These are phyloP conservation scores for Eupelmus urozonus DNA, from an alignment of 2,888 invertebrate species.

Conservation along the genomic window DNA sequence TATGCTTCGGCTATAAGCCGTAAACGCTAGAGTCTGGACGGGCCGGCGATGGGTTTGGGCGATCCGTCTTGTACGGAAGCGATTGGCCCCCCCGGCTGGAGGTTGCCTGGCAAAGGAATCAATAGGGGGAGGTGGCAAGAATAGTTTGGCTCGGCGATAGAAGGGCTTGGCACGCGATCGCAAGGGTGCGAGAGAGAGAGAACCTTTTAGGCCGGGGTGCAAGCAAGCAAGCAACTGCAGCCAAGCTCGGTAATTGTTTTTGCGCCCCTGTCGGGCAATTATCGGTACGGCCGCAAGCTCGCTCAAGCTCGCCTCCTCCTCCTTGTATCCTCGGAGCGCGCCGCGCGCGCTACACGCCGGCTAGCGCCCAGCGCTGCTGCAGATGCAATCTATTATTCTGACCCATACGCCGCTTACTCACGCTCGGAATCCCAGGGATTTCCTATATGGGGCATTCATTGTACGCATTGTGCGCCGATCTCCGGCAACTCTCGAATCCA, in stretches of 20 bases:
- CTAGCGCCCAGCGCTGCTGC: neutral
- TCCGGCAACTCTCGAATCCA: neutral
- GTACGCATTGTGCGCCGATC: too few relatives aligned
- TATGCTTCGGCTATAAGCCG: too few relatives aligned
- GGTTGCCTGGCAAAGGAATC: neutral
- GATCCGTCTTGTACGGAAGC: slow-evolving; percentile 36
- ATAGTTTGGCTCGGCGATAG: slow-evolving; percentile 6
- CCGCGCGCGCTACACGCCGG: too few relatives aligned
- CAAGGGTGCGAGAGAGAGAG: neutral
- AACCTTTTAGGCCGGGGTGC: slow-evolving; percentile 21
- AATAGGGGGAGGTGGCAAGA: slow-evolving; percentile 12
- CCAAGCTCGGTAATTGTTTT: slow-evolving; percentile 67
- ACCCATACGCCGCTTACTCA: slow-evolving; percentile 20
- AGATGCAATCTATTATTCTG: slow-evolving; percentile 63
- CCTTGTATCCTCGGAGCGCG: neutral
- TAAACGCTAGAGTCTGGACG: slow-evolving; percentile 27
- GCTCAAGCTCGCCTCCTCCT: neutral
- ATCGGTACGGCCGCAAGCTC: slow-evolving; percentile 58
- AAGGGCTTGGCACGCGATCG: slow-evolving; percentile 52
- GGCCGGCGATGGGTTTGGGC: too few relatives aligned
- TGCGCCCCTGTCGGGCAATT: slow-evolving; percentile 67
- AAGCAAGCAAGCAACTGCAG: neutral
- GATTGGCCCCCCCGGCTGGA: neutral
- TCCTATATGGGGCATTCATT: slow-evolving; percentile 2
- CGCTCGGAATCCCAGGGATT: slow-evolving; percentile 38